A percentile compares a stretch with the other conserved stretches of the same genome.
phyloP scores from a whole-genome alignment of 2,113 vertebrate species.

The Rana temporaria region DNA sequence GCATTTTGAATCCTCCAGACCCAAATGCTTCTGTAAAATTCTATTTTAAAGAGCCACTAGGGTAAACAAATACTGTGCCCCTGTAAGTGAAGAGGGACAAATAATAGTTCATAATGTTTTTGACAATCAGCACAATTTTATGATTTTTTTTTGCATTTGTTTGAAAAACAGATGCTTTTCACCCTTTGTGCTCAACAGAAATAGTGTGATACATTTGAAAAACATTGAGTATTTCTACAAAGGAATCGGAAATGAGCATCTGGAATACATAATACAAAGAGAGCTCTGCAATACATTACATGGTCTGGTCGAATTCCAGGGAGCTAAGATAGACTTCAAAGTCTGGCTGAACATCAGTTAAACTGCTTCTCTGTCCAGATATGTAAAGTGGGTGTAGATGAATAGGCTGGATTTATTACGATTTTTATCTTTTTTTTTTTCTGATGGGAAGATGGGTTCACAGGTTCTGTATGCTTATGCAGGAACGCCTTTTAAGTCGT shows the following conservation, averaged over 20 bases:
- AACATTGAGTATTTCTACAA: constrained; percentile 62
- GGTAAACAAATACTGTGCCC: no score
- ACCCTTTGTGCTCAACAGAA: not conserved
- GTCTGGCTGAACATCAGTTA: constrained; percentile 81
- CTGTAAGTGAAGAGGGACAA: no score
- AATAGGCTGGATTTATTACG: constrained; percentile 81
- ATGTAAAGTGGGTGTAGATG: constrained; percentile 81
- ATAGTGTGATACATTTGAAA: constrained; percentile 40
- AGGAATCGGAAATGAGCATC: constrained; percentile 73
- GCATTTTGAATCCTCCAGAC: no score
- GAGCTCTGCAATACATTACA: constrained; percentile 83
- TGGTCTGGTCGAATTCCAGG: constrained; percentile 83
- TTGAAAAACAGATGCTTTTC: not conserved
- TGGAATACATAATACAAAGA: constrained; percentile 78
- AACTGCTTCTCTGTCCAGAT: constrained; percentile 75
- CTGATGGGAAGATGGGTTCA: constrained; percentile 68
- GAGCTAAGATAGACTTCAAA: constrained; percentile 87
- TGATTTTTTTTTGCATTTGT: not conserved
- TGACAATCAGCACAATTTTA: no score
- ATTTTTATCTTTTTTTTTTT: constrained; percentile 80
- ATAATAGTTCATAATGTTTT: no score
- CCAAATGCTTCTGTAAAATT: no score
- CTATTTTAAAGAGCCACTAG: no score
- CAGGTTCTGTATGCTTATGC: constrained; percentile 67
- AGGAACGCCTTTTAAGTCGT: not conserved